Percentiles rank a stretch among this genome's conserved stretches.
Evolutionary conservation across 2,888 invertebrate species (phyloP).

Genomic region (Synanthedon andrenaeformis): DNA sequence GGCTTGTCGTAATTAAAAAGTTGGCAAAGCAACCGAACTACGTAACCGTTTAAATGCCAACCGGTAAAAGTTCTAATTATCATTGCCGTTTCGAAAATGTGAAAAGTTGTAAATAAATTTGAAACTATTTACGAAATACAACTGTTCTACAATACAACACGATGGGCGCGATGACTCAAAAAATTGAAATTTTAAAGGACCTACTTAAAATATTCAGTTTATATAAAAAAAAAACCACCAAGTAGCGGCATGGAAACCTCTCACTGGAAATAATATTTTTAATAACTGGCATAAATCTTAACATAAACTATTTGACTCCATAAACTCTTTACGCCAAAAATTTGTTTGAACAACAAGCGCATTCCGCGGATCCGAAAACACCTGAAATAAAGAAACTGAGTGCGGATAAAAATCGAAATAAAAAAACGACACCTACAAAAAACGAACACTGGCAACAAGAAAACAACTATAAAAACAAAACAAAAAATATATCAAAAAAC

Average conservation of each 20-base stretch:
- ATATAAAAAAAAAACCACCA: too few species aligned
- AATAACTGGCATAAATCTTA: too few species aligned
- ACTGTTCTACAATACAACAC: too few species aligned
- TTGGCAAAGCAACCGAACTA: neutral
- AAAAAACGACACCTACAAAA: conserved; percentile 23
- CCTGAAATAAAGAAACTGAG: conserved; percentile 29
- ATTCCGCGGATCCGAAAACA: conserved; percentile 21
- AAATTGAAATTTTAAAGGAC: too few species aligned
- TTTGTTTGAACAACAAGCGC: conserved; percentile 14
- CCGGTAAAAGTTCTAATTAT: neutral
- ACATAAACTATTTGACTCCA: too few species aligned
- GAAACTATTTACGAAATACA: neutral
- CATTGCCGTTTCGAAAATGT: neutral
- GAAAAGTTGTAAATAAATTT: neutral
- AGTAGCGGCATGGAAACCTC: too few species aligned
- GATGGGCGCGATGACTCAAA: too few species aligned
- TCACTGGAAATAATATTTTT: too few species aligned
- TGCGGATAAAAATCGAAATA: conserved; percentile 28
- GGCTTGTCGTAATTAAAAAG: neutral
- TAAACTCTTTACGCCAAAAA: too few species aligned
- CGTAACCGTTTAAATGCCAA: neutral
- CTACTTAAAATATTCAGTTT: too few species aligned
- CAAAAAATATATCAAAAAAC: conserved; percentile 10
- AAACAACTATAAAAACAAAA: conserved; percentile 32
- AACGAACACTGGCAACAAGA: conserved; percentile 42